Conservation (phyloP, 1,140 invertebrate species). For the Heliothis subflexa region DNA sequence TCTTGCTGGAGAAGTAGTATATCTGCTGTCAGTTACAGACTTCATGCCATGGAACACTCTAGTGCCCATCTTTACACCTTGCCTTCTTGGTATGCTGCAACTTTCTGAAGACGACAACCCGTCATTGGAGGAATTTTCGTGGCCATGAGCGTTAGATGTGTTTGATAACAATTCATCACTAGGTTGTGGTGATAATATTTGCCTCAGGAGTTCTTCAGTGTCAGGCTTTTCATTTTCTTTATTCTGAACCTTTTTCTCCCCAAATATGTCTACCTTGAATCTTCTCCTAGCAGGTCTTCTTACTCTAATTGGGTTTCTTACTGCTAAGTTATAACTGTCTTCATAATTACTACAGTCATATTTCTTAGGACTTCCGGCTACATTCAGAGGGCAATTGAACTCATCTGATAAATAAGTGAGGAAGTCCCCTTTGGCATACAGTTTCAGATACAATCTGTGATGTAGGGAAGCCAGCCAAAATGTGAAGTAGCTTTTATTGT, state of each 20-base stretch:
- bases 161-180: slow-evolving; percentile 79
- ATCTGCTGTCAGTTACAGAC: slow-evolving; percentile 58
- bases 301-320: slow-evolving; percentile 76
- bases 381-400: slow-evolving; percentile 83
- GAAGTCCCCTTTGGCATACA: slow-evolving; percentile 90
- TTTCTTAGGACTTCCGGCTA: slow-evolving; percentile 65
- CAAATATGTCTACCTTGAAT: slow-evolving; percentile 79
- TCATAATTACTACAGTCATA: slow-evolving; percentile 83
- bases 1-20: slow-evolving; percentile 58
- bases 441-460: slow-evolving; percentile 91
- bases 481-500: slow-evolving; percentile 91
- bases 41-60: slow-evolving; percentile 87
- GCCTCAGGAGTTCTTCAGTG: slow-evolving; percentile 77
- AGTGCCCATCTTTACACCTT: slow-evolving; percentile 91
- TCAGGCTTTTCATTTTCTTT: slow-evolving; percentile 90
- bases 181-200: slow-evolving; percentile 71
- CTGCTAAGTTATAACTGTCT: slow-evolving; percentile 85
- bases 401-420: slow-evolving; percentile 89
- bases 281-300: slow-evolving; percentile 73
- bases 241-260: slow-evolving; percentile 88
- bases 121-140: slow-evolving; percentile 76
- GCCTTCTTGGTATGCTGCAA: slow-evolving; percentile 87
- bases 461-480: slow-evolving; percentile 91
- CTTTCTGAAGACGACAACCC: slow-evolving; percentile 83
- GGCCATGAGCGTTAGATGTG: slow-evolving; percentile 59